phyloP scores from a whole-genome alignment of 1,140 invertebrate species.

The Sinonovacula constricta region DNA sequence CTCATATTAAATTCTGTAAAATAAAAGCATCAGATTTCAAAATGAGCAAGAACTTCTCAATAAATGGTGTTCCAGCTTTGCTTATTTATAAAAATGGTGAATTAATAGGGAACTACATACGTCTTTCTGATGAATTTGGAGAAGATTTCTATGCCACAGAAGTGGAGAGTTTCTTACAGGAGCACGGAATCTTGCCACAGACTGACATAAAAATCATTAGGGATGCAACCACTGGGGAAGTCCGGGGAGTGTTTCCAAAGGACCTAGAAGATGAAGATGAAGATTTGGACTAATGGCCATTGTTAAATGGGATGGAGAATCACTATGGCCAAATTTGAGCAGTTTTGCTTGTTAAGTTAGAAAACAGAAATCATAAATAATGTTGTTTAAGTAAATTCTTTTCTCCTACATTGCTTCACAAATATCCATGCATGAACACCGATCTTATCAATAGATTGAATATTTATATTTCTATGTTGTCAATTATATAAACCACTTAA shows the following conservation, averaged over 20 bases:
- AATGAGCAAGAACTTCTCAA: constrained; percentile 90
- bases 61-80: constrained; percentile 93
- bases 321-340: no score
- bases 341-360: no score
- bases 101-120: constrained; percentile 95
- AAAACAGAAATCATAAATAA: no score
- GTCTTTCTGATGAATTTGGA: constrained; percentile 90
- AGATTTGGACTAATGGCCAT: no score
- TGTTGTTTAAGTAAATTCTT: no score
- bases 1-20: constrained; percentile 94
- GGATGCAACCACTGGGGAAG: constrained; percentile 63
- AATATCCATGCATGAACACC: no score
- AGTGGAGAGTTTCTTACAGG: constrained; percentile 93
- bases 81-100: constrained; percentile 94
- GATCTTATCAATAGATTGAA: no score
- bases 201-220: constrained; percentile 53
- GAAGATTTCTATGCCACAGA: constrained; percentile 94
- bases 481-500: no score
- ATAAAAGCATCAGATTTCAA: constrained; percentile 84
- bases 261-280: constrained; percentile 63
- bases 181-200: constrained; percentile 78
- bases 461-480: no score
- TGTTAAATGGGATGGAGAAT: no score
- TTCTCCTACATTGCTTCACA: no score
- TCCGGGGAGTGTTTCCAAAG: constrained; percentile 53